Percentiles rank a stretch among this genome's conserved stretches.
phyloP scores from a whole-genome alignment of 2,113 vertebrate genomes.

The Eulemur rufifrons region DNA sequence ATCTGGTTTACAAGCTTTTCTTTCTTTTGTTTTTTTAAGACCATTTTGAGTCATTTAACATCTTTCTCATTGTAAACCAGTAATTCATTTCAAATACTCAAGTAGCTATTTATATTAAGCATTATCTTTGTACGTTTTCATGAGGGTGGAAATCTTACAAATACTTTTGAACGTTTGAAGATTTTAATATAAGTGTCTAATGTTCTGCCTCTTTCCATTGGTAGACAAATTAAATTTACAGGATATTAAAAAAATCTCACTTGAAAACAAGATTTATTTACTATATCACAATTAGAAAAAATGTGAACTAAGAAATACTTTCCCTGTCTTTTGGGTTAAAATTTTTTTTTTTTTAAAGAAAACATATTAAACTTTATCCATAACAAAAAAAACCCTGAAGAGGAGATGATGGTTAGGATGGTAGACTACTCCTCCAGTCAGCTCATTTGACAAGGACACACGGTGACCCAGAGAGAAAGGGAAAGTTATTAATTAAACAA shows the following conservation, averaged over 20 bases:
- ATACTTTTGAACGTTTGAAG: not conserved
- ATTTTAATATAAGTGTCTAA: constrained; percentile 10
- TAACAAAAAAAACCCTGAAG: constrained; percentile 30
- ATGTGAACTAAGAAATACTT: not conserved
- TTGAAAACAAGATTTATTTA: not conserved
- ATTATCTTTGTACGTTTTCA: constrained; percentile 43
- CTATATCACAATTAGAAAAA: constrained; percentile 4
- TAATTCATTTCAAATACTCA: constrained; percentile 42
- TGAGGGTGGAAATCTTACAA: not conserved
- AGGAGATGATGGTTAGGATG: not conserved
- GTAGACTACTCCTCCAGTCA: not conserved
- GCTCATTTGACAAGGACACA: not conserved
- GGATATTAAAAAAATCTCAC: not conserved
- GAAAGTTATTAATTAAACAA: constrained; percentile 22
- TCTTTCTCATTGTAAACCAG: constrained; percentile 34
- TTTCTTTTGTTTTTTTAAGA: not conserved
- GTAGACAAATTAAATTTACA: constrained; percentile 27
- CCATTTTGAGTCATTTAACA: constrained; percentile 47
- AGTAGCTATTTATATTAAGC: constrained; percentile 8
- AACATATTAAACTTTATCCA: constrained; percentile 1
- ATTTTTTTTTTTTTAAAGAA: not conserved
- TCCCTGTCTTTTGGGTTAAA: not conserved
- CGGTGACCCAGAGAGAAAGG: not conserved
- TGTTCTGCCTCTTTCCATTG: not conserved
- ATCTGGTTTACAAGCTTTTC: not conserved